Evolutionary conservation across 2,113 vertebrate genomes (phyloP), one percentile per base, ranked within the genome.

Genomic region (Gambusia holbrooki): DNA sequence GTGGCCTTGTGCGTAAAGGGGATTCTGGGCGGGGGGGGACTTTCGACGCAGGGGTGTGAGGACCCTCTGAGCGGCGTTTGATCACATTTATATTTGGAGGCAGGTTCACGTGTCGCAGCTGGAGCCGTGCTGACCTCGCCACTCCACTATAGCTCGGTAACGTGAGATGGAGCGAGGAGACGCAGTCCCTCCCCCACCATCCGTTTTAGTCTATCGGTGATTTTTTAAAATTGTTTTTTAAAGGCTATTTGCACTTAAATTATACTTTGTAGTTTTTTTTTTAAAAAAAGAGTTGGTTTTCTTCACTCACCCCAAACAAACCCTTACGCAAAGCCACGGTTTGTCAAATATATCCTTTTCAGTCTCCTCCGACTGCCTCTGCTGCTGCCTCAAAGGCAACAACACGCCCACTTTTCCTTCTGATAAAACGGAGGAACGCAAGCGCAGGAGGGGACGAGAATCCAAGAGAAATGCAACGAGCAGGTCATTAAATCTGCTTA

Each of bases 61-160:
- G 37, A 51, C 19, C 0, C 35, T 42, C 61, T 12, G 77, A 77
- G 69, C 66, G 22, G 48, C 33, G 54, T 81, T 81, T 81, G 15
- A 37, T 70, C 74, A 76, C 61, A 33, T 78, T 75, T 63, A 67
- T 28, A 22, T 68, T 73, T 77, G 37, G 33, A 60, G 40, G 35
- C 64, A 14, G 77, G 66, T 14, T 76, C 67, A 28, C 1, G 40
- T 76, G 74, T 80, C 66, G 60, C 74, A 80, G 62, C 63, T 14
- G 68, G 45, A 33, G 42, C 62, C 10, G 32, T 15, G 84, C 77
- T 75, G 77, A 76, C 37, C 65, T 66, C 25, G 25, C 48, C 69
- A 69, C 84, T 77, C 77, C 64, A 69, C 48, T 32, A 6, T 0
- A 45, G 66, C 73, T 30, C 9, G 69, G 87, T 89, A 90, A 91